Evolutionary conservation across 1,140 invertebrate genomes (phyloP).

Genomic region (Drosophila cardini): DNA sequence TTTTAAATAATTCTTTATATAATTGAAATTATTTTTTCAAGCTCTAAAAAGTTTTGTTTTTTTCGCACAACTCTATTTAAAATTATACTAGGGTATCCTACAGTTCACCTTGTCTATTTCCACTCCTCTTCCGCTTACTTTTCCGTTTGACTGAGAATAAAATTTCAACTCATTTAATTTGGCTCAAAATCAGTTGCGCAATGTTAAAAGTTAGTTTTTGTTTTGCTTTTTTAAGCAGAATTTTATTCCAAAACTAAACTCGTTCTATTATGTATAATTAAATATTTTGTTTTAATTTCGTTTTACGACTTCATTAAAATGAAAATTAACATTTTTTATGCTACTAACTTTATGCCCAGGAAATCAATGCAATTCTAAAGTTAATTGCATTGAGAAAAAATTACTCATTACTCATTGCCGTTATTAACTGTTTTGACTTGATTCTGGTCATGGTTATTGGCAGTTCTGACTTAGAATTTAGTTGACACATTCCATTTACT

Average conservation of each 20-base stretch:
- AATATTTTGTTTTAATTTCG: conserved; percentile 24
- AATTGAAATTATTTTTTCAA: no score
- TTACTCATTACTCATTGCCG: conserved; percentile 56
- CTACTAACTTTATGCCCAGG: conserved; percentile 37
- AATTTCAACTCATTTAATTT: conserved; percentile 61
- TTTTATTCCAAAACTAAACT: conserved; percentile 12
- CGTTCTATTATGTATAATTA: conserved; percentile 13
- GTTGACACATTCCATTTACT: conserved; percentile 4
- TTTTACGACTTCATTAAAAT: conserved; percentile 71
- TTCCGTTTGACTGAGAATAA: conserved; percentile 13
- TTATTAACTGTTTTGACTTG: background rate
- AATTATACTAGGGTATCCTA: background rate
- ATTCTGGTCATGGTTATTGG: conserved; percentile 25
- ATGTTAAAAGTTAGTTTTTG: conserved; percentile 19
- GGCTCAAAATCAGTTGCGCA: conserved; percentile 44
- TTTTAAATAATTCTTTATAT: no score
- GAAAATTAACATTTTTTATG: conserved; percentile 24
- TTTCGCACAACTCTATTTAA: no score
- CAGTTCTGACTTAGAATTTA: background rate
- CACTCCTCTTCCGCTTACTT: background rate
- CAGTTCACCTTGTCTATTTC: background rate
- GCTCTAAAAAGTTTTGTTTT: no score
- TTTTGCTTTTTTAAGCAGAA: conserved; percentile 15
- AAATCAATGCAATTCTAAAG: conserved; percentile 60
- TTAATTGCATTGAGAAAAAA: conserved; percentile 49